These are phyloP conservation scores for Aethes cnicana DNA, from an alignment of 2,888 invertebrate genomes.

Conservation along the genomic window DNA sequence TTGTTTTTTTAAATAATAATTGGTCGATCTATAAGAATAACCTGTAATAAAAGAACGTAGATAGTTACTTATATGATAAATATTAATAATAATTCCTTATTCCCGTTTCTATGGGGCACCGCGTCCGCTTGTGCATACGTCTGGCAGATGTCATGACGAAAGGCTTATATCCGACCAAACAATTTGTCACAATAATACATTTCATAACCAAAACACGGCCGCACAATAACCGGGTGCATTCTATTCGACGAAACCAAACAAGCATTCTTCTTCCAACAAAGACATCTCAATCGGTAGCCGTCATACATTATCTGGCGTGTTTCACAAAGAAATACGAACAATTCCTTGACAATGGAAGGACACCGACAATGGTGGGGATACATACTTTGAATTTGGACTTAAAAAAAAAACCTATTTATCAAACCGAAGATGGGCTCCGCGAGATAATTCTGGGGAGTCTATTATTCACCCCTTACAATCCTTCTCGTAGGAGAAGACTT, in stretches of 20 bases:
- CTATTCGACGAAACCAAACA: slow-evolving; percentile 68
- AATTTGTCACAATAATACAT: slow-evolving; percentile 78
- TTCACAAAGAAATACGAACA: slow-evolving; percentile 76
- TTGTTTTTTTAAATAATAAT: too few species aligned
- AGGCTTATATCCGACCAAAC: slow-evolving; percentile 68
- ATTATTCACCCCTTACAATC: slow-evolving; percentile 75
- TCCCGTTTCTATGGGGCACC: too few species aligned
- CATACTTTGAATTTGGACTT: slow-evolving; percentile 59
- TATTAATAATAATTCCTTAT: too few species aligned
- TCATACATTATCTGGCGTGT: slow-evolving; percentile 73
- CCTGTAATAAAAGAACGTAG: too few species aligned
- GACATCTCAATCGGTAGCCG: slow-evolving; percentile 76
- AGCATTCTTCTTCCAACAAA: slow-evolving; percentile 67
- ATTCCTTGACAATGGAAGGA: slow-evolving; percentile 71
- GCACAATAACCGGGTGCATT: slow-evolving; percentile 63
- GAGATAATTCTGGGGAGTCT: slow-evolving; percentile 68
- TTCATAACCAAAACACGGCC: slow-evolving; percentile 75
- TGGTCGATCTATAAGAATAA: too few species aligned
- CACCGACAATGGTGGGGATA: slow-evolving; percentile 45
- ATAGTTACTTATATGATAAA: too few species aligned
- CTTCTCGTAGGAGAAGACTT: slow-evolving; percentile 43
- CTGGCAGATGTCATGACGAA: slow-evolving; percentile 59
- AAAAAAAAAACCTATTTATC: slow-evolving; percentile 74
- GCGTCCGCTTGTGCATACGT: slow-evolving; percentile 44
- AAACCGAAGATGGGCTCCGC: slow-evolving; percentile 68